phyloP scores from a whole-genome alignment of 2,888 invertebrate species.

The Callyntrura sp. region DNA sequence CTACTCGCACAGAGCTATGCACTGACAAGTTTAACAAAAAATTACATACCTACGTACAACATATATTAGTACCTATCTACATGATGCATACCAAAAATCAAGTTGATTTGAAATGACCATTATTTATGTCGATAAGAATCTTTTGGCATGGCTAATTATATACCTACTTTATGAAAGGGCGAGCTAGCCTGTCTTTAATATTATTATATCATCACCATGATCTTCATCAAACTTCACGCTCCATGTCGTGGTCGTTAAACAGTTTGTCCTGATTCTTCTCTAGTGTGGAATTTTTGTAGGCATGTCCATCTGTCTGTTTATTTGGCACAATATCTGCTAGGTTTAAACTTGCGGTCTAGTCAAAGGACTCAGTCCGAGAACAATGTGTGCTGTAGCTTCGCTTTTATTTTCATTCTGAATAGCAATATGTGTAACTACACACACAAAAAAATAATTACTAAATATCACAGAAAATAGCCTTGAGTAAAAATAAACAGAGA shows the following conservation, averaged over 20 bases:
- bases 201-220: slow-evolving; percentile 34
- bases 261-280: slow-evolving; percentile 64
- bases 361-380: neutral
- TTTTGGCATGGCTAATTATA: slow-evolving; percentile 64
- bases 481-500: slow-evolving; percentile 35
- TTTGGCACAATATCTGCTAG: slow-evolving; percentile 31
- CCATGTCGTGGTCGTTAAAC: neutral
- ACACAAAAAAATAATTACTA: slow-evolving; percentile 33
- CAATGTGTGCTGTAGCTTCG: too few species aligned
- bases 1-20: too few species aligned
- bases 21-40: too few species aligned
- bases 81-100: neutral
- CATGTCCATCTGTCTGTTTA: slow-evolving; percentile 51
- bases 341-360: slow-evolving; percentile 3
- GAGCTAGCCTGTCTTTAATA: neutral
- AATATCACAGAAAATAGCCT: slow-evolving; percentile 30
- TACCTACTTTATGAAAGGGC: slow-evolving; percentile 44
- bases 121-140: slow-evolving; percentile 61
- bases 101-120: slow-evolving; percentile 55
- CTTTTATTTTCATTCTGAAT: too few species aligned
- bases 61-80: neutral
- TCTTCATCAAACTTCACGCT: slow-evolving; percentile 36
- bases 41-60: too few species aligned
- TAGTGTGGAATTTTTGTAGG: slow-evolving; percentile 46
- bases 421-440: neutral